Percentiles rank a stretch among this genome's conserved stretches.
Evolutionary conservation across 2,113 vertebrate genomes (phyloP).

Genomic region (Oreotrochilus melanogaster): DNA sequence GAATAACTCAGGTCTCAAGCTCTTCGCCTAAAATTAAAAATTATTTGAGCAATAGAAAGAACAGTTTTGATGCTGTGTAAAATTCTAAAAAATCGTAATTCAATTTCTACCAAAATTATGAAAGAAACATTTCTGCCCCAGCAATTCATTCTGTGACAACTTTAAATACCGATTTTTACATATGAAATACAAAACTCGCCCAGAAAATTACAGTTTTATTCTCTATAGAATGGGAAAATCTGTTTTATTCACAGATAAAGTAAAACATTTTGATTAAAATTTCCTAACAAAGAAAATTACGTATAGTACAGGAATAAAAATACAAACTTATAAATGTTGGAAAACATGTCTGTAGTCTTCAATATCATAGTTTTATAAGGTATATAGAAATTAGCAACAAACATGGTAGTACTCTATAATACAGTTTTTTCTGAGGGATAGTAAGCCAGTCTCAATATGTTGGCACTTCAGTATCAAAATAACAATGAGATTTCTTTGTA

Average conservation of each 20-base stretch:
- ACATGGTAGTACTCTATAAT: background rate
- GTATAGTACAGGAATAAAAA: background rate
- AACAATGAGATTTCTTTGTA: background rate
- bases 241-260: background rate
- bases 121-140: background rate
- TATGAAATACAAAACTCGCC: background rate
- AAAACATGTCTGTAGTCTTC: background rate
- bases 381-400: background rate
- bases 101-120: background rate
- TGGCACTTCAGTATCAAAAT: background rate
- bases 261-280: background rate
- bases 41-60: background rate
- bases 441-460: background rate
- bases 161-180: background rate
- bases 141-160: background rate
- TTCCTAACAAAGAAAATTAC: background rate
- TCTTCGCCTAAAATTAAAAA: background rate
- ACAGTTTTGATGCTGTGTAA: background rate
- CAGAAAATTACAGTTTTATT: background rate
- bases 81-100: background rate
- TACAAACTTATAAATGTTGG: background rate
- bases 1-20: background rate
- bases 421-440: background rate
- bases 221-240: background rate
- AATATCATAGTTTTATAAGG: background rate